A percentile compares a stretch with the other conserved stretches of the same genome.
phyloP scores from a whole-genome alignment of 1,140 invertebrate genomes.

The Harlomillsia oculata region DNA sequence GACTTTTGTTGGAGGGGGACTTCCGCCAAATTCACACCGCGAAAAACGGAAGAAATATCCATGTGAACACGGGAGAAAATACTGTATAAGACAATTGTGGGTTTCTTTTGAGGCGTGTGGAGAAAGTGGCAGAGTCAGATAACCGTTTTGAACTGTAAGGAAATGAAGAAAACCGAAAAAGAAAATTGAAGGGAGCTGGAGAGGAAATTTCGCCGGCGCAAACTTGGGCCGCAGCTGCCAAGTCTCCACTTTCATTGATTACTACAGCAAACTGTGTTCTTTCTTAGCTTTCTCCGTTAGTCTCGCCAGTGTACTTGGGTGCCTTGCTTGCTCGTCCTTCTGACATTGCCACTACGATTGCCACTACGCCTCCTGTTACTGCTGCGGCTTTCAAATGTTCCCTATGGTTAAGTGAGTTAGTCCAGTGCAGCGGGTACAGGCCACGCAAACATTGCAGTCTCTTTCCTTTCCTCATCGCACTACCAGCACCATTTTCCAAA shows the following conservation, averaged over 20 bases:
- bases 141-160: constrained; percentile 22
- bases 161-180: constrained; percentile 25
- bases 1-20: too few species aligned
- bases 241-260: constrained; percentile 23
- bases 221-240: constrained; percentile 10
- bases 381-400: neutral
- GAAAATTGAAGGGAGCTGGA: constrained; percentile 22
- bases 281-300: constrained; percentile 1
- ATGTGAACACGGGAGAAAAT: too few species aligned
- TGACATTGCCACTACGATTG: neutral
- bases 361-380: neutral
- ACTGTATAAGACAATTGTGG: too few species aligned
- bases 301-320: neutral
- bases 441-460: neutral
- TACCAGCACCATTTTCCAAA: neutral
- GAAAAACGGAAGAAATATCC: too few species aligned
- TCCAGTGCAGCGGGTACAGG: neutral
- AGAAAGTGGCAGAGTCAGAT: constrained; percentile 15
- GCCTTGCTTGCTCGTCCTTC: neutral
- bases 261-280: neutral
- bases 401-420: neutral
- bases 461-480: neutral
- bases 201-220: constrained; percentile 24
- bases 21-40: too few species aligned
- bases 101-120: too few species aligned